Conservation (phyloP, 53 echinoderm and acorn worm genomes). For the Stichopus horrens region DNA sequence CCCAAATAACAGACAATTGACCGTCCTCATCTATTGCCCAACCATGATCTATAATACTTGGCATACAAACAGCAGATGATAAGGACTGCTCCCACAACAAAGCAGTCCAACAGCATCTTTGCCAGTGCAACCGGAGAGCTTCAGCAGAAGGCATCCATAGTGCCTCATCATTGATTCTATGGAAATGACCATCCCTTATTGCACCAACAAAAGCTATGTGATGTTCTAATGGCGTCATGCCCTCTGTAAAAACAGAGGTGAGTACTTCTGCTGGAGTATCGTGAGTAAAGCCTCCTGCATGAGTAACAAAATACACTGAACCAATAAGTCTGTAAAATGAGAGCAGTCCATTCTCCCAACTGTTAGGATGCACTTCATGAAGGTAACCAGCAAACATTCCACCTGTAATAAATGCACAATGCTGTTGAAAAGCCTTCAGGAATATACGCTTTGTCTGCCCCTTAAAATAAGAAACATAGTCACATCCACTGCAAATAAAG, state of each 20-base stretch:
- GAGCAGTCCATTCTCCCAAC: conserved; percentile 34
- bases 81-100: conserved; percentile 22
- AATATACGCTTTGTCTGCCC: conserved; percentile 34
- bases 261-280: conserved; percentile 40
- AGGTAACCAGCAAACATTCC: conserved; percentile 19
- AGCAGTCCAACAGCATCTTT: conserved; percentile 9
- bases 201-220: conserved; percentile 43
- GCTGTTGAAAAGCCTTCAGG: conserved; percentile 32
- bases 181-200: conserved; percentile 32
- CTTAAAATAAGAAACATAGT: conserved; percentile 51
- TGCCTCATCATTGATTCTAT: conserved; percentile 51
- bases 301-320: conserved; percentile 47
- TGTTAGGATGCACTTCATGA: neutral
- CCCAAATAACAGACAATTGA: conserved; percentile 29
- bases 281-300: conserved; percentile 35
- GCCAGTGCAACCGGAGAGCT: conserved; percentile 31
- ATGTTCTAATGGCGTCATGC: neutral
- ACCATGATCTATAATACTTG: neutral
- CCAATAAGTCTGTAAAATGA: conserved; percentile 54
- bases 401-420: conserved; percentile 41
- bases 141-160: conserved; percentile 45
- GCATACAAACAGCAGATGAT: neutral
- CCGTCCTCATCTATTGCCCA: conserved; percentile 5
- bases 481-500: conserved; percentile 42
- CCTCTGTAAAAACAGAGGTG: conserved; percentile 17